Evolutionary conservation across 2,797 vertebrate genomes (phyloP), one percentile per base, ranked within the genome.

Genomic region (Forpus xanthops): DNA sequence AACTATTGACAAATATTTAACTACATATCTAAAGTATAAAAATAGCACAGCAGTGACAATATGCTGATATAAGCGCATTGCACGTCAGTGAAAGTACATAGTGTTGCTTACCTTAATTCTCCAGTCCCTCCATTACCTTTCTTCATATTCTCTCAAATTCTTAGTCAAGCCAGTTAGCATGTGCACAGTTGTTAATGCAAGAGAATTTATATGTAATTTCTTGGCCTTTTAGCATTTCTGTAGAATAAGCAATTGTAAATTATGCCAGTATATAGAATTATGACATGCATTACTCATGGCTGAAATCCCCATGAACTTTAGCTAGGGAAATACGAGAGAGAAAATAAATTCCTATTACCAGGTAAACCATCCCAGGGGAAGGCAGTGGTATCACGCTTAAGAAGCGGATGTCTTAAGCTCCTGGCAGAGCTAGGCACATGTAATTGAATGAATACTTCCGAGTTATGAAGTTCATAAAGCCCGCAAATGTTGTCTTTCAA

Each of bases 111-210:
- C 14, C 10, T 15, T 17, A 20, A 21, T 24, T 35, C 15, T 35
- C 33, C 24, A 21, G 66, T 11, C 8, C 8, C 19, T 30, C 50
- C 23, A 6, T 41, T 11, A 13, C 18, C 11, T n/a, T 30, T 25
- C 61, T 33, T 42, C 23, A 45, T 30, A 41, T 27, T 30, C 17
- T 42, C 39, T 50, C 60, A 47, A 64, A 44, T 47, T 52, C 70
- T 60, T 41, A 6, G 1, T 0, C 71, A 56, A 42, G 31, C 15
- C 45, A 23, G 20, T 23, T 31, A 2, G 3, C 7, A 16, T 13
- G 3, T 12, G 17, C 39, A 6, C 13, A 24, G 15, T 7, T 24
- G 19, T 30, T 12, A 61, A 25, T 19, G 77, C 27, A 33, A 37
- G 35, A 74, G n/a, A 49, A 60, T 9, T 39, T 20, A 15, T 9